Evolutionary conservation across 2,113 vertebrate species (phyloP).

Genomic region (Galemys pyrenaicus): DNA sequence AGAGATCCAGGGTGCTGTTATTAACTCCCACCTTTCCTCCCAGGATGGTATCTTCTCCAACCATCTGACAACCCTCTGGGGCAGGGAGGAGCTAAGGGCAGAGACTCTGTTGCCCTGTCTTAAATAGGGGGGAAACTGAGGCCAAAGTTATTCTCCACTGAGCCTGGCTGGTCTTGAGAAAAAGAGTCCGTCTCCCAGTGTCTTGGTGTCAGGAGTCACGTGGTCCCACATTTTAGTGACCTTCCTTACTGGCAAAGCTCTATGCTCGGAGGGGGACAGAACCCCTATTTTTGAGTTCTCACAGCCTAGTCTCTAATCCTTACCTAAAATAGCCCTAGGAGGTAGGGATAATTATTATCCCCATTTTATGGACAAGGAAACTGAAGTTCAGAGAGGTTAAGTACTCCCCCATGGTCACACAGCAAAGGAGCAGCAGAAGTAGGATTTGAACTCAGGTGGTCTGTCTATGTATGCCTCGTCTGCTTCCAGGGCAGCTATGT

Average conservation of each 20-base stretch:
- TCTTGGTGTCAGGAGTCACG: neutral
- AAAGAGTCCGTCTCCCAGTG: neutral
- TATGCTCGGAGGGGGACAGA: neutral
- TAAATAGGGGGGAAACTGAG: conserved; percentile 3
- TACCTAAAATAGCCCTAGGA: neutral
- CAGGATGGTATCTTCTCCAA: conserved; percentile 39
- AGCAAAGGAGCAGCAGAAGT: neutral
- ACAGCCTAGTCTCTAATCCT: neutral
- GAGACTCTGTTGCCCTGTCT: conserved; percentile 25
- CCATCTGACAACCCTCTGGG: conserved; percentile 61
- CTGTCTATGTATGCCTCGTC: neutral
- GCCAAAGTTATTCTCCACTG: neutral
- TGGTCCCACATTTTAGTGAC: neutral
- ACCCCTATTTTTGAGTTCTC: neutral
- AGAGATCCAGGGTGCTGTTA: conserved; percentile 66
- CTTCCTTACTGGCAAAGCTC: neutral
- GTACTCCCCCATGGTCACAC: neutral
- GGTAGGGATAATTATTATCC: neutral
- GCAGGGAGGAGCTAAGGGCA: conserved; percentile 35
- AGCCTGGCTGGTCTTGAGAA: neutral
- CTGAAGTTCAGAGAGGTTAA: conserved; percentile 8
- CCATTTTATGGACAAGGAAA: neutral
- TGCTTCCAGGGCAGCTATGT: neutral
- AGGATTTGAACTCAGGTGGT: neutral
- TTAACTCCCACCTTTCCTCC: conserved; percentile 72